Evolutionary conservation across 2,797 vertebrate genomes (phyloP), one percentile per base, ranked within the genome.

Genomic region (Poecilia picta): DNA sequence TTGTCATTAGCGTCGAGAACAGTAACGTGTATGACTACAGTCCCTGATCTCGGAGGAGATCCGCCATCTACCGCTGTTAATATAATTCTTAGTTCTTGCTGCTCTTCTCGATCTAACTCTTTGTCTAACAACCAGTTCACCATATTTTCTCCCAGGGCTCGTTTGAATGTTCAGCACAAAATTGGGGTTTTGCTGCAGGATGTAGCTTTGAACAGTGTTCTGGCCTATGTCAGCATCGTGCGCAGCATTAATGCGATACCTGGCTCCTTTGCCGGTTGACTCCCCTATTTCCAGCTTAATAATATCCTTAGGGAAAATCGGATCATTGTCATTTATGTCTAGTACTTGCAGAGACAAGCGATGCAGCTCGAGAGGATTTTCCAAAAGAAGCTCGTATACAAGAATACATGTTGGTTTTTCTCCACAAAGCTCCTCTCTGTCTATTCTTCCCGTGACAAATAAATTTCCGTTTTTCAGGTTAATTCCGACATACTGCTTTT

Each of bases 1-100:
- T 97, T 96, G 84, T 97, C 96, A 86, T 96, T 97, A 15, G 90
- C 94, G 88, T 96, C 96, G 11, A 95, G 66, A 0, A 96, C 94
- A 83, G 81, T 91, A 57, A 97, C 73, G 7, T 70, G 66, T 5
- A 96, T 91, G 6, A 83, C 15, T 15, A 92, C 80, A 47, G 86
- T 95, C 15, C 94, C 92, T 66, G 94, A 95, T 51, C 18, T 94
- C 20, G 89, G 86, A 46, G 95, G 95, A 62, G 91, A 87, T 0
- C 95, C 96, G 5, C 93, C 94, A 88, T 96, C 96, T 41, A 83
- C 73, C 43, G 95, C 91, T 4, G 82, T 87, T 0, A 91, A 72
- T n/a, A 80, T 4, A 87, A 77, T 2, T 41, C 0, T 77, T 0
- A 87, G 16, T 47, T 83, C 83, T 0, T 71, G 1, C 15, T 64